Conservation (phyloP, 2,113 vertebrate genomes). For the Chaenocephalus aceratus region DNA sequence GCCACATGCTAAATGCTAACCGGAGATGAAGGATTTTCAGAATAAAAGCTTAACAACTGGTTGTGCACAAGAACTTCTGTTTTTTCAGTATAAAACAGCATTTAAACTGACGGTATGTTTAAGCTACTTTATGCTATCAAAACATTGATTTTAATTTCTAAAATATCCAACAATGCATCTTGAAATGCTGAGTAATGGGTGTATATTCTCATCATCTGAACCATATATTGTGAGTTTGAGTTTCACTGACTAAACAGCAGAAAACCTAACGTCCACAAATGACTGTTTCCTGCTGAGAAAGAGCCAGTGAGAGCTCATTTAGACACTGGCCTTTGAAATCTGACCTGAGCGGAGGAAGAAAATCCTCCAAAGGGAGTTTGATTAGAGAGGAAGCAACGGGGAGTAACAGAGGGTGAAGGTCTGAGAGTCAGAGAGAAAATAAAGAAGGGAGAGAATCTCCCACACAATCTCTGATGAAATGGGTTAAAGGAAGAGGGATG, state of each 20-base stretch:
- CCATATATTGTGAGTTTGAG: background rate
- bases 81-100: too few species aligned
- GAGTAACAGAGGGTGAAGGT: background rate
- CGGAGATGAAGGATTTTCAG: too few species aligned
- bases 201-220: background rate
- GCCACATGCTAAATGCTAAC: too few species aligned
- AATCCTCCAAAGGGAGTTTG: slow-evolving; percentile 9
- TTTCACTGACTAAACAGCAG: background rate
- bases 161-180: too few species aligned
- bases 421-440: background rate
- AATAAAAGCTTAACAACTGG: too few species aligned
- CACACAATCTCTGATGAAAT: background rate
- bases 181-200: too few species aligned
- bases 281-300: slow-evolving; percentile 50
- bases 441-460: background rate
- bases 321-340: slow-evolving; percentile 59
- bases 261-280: slow-evolving; percentile 55
- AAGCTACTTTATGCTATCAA: too few species aligned
- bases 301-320: slow-evolving; percentile 26
- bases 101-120: too few species aligned
- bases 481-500: background rate
- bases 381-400: background rate
- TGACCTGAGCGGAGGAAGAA: slow-evolving; percentile 40
- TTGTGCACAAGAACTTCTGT: too few species aligned
- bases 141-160: too few species aligned